Conservation (phyloP, 2,888 invertebrate genomes). For the Sinopyrophorus schimmeli region DNA sequence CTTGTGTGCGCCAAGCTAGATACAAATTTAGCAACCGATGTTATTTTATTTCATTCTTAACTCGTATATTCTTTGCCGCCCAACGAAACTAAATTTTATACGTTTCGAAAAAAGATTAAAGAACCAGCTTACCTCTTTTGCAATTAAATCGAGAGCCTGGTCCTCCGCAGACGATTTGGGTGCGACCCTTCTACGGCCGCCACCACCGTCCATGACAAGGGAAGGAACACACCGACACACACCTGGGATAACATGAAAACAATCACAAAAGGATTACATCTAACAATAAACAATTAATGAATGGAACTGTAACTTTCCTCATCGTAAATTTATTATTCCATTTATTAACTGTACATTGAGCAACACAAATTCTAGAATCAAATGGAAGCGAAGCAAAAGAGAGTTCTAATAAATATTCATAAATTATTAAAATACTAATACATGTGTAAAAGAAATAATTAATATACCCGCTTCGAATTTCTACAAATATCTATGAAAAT, state of each 20-base stretch:
- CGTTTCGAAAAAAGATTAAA: background rate
- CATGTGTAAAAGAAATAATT: no score
- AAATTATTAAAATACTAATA: no score
- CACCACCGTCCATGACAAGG: conserved; percentile 53
- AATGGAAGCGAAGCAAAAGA: no score
- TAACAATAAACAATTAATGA: background rate
- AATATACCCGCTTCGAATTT: no score
- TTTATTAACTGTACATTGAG: no score
- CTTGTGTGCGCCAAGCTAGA: conserved; percentile 24
- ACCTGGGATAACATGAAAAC: conserved; percentile 34
- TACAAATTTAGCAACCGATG: conserved; percentile 31
- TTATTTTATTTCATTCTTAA: conserved; percentile 35
- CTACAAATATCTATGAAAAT: no score
- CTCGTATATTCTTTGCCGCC: conserved; percentile 9
- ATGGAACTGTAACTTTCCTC: no score
- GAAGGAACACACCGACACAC: conserved; percentile 37
- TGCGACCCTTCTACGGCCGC: conserved; percentile 76
- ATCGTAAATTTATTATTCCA: no score
- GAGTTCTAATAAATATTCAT: no score
- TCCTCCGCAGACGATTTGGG: conserved; percentile 94
- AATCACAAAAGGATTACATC: conserved; percentile 17
- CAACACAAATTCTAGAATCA: no score
- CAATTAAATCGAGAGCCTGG: conserved; percentile 95
- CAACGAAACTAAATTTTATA: background rate
- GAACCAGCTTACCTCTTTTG: conserved; percentile 81